These are phyloP conservation scores for Bacillus rossius DNA, from an alignment of 1,140 invertebrate species.

Conservation along the genomic window DNA sequence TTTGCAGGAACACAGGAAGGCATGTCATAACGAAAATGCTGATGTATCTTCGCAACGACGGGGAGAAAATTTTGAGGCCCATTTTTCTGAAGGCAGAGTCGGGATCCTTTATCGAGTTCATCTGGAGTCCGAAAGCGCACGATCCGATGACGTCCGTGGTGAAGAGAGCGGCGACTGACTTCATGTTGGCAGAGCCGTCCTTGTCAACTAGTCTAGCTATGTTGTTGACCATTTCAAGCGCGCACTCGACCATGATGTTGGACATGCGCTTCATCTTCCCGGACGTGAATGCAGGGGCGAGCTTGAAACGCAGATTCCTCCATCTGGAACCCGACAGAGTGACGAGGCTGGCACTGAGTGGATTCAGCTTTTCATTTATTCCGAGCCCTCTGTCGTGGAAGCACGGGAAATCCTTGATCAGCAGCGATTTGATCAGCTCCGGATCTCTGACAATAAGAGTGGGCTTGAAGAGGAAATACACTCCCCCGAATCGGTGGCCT, in stretches of 20 bases:
- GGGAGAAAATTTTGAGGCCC: constrained; percentile 38
- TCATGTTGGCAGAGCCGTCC: constrained; percentile 33
- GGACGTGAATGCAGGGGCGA: constrained; percentile 51
- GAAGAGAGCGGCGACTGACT: constrained; percentile 43
- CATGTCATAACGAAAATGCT: too few relatives aligned
- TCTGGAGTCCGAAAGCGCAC: constrained; percentile 51
- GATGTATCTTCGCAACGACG: constrained; percentile 10
- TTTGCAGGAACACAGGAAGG: too few relatives aligned
- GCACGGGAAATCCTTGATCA: constrained; percentile 49
- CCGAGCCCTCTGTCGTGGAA: constrained; percentile 41
- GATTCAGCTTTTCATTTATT: constrained; percentile 32
- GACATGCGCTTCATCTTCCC: constrained; percentile 52
- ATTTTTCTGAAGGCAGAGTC: constrained; percentile 46
- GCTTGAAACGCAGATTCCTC: constrained; percentile 46
- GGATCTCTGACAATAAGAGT: constrained; percentile 48
- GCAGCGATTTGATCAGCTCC: constrained; percentile 46
- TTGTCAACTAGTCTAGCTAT: not conserved
- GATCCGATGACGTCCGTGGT: constrained; percentile 52
- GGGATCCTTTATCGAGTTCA: constrained; percentile 44
- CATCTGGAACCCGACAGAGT: constrained; percentile 46
- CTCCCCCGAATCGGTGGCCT: constrained; percentile 17
- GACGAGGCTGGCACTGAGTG: constrained; percentile 49
- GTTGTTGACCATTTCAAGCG: not conserved
- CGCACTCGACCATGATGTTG: constrained; percentile 8
- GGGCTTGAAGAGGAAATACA: constrained; percentile 32